phyloP scores from a whole-genome alignment of 2,797 vertebrate species.

The Cossypha polioptera region DNA sequence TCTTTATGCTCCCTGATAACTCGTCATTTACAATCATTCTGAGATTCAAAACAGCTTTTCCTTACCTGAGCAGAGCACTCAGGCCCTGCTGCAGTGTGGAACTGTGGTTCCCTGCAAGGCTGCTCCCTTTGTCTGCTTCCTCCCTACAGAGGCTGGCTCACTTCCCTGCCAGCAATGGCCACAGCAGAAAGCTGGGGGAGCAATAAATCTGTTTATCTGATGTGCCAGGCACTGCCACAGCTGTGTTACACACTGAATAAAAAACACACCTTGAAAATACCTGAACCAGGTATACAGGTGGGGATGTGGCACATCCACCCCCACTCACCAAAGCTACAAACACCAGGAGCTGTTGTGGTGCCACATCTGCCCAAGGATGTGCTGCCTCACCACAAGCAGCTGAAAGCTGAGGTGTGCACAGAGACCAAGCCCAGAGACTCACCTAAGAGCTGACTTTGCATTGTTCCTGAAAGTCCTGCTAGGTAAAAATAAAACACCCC shows the following conservation, averaged over 20 bases:
- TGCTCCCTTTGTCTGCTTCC: background rate
- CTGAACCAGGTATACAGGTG: accelerated
- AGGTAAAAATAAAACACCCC: background rate
- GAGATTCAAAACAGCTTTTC: background rate
- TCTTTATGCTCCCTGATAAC: conserved; percentile 36
- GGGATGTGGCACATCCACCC: background rate
- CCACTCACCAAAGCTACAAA: background rate
- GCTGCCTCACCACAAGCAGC: background rate
- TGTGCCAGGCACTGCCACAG: background rate
- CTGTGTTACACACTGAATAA: accelerated
- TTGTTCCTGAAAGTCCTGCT: background rate
- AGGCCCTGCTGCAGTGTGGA: background rate
- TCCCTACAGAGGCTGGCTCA: background rate
- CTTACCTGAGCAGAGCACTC: background rate
- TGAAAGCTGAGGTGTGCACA: background rate
- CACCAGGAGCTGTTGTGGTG: accelerated
- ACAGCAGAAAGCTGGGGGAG: background rate
- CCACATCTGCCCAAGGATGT: background rate
- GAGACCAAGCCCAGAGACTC: background rate
- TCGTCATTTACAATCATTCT: background rate
- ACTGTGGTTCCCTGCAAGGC: background rate
- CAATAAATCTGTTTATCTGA: background rate
- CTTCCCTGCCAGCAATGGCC: background rate
- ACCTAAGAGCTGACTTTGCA: background rate
- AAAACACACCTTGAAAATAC: background rate